A percentile compares a stretch with the other conserved stretches of the same genome.
phyloP scores from a whole-genome alignment of 92 coral and sea anemone genomes.

The Palythoa grandis region DNA sequence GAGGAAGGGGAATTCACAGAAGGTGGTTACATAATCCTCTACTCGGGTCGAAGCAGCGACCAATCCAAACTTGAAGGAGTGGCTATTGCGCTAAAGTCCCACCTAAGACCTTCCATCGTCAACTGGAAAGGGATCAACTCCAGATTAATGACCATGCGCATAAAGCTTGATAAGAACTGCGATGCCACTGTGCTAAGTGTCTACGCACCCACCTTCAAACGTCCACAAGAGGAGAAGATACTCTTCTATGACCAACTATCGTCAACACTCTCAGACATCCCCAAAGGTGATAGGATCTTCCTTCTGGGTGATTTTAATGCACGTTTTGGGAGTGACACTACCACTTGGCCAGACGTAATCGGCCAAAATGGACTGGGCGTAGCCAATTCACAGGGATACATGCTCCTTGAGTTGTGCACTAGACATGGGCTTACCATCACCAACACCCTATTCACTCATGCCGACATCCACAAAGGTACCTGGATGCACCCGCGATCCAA shows the following conservation, averaged over 20 bases:
- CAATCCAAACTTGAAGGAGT: neutral
- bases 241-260: neutral
- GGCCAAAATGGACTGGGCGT: neutral
- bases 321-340: neutral
- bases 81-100: neutral
- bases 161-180: neutral
- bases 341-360: neutral
- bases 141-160: neutral
- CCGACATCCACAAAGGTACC: neutral
- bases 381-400: neutral
- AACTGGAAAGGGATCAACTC: conserved; percentile 7
- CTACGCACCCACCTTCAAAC: neutral
- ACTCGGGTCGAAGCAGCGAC: neutral
- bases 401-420: neutral
- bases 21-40: neutral
- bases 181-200: neutral
- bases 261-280: neutral
- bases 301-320: conserved; percentile 2
- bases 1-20: neutral
- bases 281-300: neutral
- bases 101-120: neutral
- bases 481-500: neutral
- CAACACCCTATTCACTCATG: neutral
- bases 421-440: neutral
- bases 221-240: neutral